phyloP scores from a whole-genome alignment of 1,140 invertebrate species.

The Pogonognathellus flavescens region DNA sequence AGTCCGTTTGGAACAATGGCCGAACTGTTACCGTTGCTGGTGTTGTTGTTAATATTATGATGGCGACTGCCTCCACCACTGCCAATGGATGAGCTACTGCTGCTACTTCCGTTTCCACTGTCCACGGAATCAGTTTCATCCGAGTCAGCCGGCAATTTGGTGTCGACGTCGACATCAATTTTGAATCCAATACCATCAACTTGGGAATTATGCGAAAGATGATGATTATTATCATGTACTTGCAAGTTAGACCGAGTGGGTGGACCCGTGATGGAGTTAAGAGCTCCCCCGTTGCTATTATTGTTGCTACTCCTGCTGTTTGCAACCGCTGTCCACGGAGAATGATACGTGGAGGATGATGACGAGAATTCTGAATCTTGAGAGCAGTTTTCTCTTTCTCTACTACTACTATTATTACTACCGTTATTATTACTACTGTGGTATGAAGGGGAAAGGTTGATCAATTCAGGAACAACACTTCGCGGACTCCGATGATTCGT shows the following conservation, averaged over 20 bases:
- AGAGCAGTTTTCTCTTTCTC: constrained; percentile 4
- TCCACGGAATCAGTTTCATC: constrained; percentile 65
- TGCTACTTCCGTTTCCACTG: constrained; percentile 65
- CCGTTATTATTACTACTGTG: constrained; percentile 64
- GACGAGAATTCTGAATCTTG: not conserved
- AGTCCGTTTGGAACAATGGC: not conserved
- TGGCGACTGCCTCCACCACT: constrained; percentile 56
- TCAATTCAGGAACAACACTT: constrained; percentile 40
- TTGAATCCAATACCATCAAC: constrained; percentile 40
- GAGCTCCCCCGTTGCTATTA: constrained; percentile 66
- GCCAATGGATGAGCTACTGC: constrained; percentile 51
- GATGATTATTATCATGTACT: constrained; percentile 15
- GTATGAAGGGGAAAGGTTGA: constrained; percentile 54
- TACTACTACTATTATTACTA: constrained; percentile 23
- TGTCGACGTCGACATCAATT: constrained; percentile 11
- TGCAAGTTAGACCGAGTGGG: constrained; percentile 11
- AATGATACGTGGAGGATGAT: not conserved
- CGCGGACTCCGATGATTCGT: constrained; percentile 60
- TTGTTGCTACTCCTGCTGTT: constrained; percentile 64
- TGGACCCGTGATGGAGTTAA: constrained; percentile 5
- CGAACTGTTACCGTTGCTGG: constrained; percentile 22
- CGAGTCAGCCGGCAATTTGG: constrained; percentile 55
- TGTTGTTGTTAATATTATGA: constrained; percentile 54
- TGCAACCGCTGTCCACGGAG: not conserved
- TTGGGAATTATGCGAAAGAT: constrained; percentile 11